These are phyloP conservation scores for Rhagoletis zephyria DNA, from an alignment of 1,140 invertebrate species.

Conservation along the genomic window DNA sequence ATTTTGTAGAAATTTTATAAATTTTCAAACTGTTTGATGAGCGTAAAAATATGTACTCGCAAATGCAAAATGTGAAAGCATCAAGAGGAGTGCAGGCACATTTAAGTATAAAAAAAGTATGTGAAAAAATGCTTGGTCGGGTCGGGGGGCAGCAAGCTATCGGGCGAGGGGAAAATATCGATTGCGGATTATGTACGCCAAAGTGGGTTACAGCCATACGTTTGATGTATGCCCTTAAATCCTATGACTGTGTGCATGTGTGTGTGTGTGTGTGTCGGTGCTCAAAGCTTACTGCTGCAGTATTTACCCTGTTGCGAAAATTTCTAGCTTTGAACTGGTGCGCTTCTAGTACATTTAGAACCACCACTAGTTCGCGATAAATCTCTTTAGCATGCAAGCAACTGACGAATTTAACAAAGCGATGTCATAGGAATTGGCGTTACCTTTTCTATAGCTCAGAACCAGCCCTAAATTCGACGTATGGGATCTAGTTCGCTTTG, in stretches of 20 bases:
- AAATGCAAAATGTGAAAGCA: neutral
- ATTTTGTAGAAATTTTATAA: slow-evolving; percentile 50
- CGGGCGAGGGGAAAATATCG: neutral
- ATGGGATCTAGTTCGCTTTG: no score
- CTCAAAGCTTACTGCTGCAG: neutral
- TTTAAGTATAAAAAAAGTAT: neutral
- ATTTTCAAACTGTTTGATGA: slow-evolving; percentile 49
- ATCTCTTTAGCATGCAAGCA: no score
- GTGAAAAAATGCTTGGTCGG: no score
- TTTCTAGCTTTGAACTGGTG: no score
- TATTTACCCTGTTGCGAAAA: neutral
- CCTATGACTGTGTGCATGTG: neutral
- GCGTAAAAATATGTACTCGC: slow-evolving; percentile 34
- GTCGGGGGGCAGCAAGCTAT: neutral
- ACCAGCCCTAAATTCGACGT: no score
- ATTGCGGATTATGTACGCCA: neutral
- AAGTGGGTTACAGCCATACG: slow-evolving; percentile 16
- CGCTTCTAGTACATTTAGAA: no score
- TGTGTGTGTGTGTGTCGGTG: no score
- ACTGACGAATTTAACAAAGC: no score
- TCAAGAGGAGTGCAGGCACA: neutral
- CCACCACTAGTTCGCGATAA: no score
- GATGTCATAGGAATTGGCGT: no score
- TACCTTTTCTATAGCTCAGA: no score
- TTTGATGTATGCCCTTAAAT: neutral